These are phyloP conservation scores for Chymomyza procnemis DNA, from an alignment of 2,888 invertebrate species.

Conservation along the genomic window DNA sequence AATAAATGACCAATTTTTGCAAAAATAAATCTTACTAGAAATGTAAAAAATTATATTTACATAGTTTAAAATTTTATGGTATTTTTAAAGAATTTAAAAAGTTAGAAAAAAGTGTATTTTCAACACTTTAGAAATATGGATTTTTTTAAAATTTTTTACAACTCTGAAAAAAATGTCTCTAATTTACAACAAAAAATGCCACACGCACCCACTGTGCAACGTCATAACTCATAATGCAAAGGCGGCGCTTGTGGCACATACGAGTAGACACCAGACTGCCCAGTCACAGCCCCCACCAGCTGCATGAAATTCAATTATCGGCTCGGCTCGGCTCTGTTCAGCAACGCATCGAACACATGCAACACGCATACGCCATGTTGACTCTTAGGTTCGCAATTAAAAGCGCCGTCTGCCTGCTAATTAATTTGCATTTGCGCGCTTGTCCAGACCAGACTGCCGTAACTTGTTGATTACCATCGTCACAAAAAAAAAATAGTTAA, in stretches of 20 bases:
- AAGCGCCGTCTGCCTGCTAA: constrained; percentile 45
- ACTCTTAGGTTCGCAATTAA: constrained; percentile 57
- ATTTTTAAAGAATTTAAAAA: too few relatives aligned
- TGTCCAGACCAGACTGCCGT: constrained; percentile 13
- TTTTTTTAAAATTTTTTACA: too few relatives aligned
- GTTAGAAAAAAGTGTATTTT: too few relatives aligned
- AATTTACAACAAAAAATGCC: too few relatives aligned
- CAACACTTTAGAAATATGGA: too few relatives aligned
- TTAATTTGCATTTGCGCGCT: constrained; percentile 65
- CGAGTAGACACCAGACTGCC: constrained; percentile 43
- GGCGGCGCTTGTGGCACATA: constrained; percentile 66
- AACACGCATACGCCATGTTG: constrained; percentile 65
- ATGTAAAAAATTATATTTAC: too few relatives aligned
- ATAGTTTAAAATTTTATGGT: too few relatives aligned
- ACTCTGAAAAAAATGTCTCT: too few relatives aligned
- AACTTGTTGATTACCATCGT: constrained; percentile 63
- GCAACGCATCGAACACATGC: constrained; percentile 47
- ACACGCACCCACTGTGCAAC: neutral
- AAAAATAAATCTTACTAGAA: too few relatives aligned
- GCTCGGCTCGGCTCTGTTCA: constrained; percentile 15
- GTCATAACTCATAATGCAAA: constrained; percentile 16
- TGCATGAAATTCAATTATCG: constrained; percentile 63
- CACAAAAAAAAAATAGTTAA: neutral
- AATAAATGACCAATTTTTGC: too few relatives aligned
- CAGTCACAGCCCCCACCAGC: constrained; percentile 37